Evolutionary conservation across 1,140 invertebrate genomes (phyloP).

Genomic region (Drosophila sucinea): DNA sequence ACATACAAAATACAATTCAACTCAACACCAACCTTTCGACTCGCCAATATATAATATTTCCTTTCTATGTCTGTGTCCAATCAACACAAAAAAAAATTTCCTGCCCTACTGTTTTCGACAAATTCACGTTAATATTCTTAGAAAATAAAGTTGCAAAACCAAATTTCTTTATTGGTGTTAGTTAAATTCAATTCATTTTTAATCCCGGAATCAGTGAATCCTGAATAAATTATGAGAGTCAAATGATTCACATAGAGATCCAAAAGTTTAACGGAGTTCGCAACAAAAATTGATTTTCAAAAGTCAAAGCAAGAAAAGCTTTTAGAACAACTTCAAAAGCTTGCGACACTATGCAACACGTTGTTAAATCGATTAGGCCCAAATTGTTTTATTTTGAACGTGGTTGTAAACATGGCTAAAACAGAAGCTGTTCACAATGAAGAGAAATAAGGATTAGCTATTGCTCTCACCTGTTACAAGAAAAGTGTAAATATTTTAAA

Average conservation of each 20-base stretch:
- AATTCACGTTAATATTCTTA: slow-evolving; percentile 12
- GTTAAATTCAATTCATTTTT: too few relatives aligned
- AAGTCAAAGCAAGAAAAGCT: neutral
- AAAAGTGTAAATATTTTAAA: too few relatives aligned
- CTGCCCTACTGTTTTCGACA: neutral
- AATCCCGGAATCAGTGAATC: neutral
- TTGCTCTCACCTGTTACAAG: too few relatives aligned
- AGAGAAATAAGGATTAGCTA: too few relatives aligned
- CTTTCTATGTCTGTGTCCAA: slow-evolving; percentile 16
- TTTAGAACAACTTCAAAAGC: neutral
- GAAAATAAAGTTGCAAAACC: slow-evolving; percentile 8
- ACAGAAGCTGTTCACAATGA: too few relatives aligned
- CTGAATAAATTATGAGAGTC: too few relatives aligned
- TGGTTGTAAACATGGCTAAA: slow-evolving; percentile 2
- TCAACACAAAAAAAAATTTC: neutral
- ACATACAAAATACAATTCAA: neutral
- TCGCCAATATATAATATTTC: slow-evolving; percentile 16
- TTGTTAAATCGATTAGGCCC: neutral
- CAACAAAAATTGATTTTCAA: too few relatives aligned
- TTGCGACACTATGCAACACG: neutral
- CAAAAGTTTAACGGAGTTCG: too few relatives aligned
- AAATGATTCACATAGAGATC: too few relatives aligned
- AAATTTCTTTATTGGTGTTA: too few relatives aligned
- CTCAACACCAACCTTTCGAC: neutral
- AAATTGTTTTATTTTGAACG: neutral